A percentile compares a stretch with the other conserved stretches of the same genome.
Conservation (phyloP, 1,140 invertebrate species). For the Cheumatopsyche charites region DNA sequence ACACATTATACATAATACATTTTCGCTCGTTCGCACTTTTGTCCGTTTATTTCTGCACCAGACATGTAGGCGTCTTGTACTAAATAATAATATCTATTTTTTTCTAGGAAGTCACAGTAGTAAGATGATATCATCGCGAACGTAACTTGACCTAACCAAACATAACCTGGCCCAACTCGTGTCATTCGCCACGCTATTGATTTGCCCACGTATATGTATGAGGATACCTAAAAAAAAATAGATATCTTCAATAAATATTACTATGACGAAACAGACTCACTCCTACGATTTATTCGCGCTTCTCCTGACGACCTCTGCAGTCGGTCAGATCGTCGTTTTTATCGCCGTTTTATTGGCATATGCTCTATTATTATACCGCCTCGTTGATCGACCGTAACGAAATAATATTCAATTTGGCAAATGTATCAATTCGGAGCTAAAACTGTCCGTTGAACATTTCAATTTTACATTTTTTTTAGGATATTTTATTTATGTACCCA, state of each 20-base stretch:
- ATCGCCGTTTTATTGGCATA: too few species aligned
- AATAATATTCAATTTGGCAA: too few species aligned
- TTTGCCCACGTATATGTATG: not conserved
- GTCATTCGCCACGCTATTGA: too few species aligned
- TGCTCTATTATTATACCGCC: too few species aligned
- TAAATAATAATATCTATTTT: constrained; percentile 14
- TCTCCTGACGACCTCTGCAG: not conserved
- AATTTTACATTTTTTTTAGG: too few species aligned
- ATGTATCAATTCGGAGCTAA: too few species aligned
- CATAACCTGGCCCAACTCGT: constrained; percentile 16
- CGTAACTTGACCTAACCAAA: constrained; percentile 36
- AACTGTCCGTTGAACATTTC: too few species aligned
- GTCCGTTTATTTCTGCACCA: not conserved
- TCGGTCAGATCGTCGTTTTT: not conserved
- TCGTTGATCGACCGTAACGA: too few species aligned
- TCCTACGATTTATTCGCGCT: constrained; percentile 2
- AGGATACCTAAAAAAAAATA: too few species aligned
- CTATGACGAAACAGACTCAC: not conserved
- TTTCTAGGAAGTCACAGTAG: constrained; percentile 3
- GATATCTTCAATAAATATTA: too few species aligned
- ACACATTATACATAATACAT: too few species aligned
- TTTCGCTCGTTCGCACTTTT: not conserved
- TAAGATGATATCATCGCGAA: constrained; percentile 23
- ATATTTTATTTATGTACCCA: too few species aligned
- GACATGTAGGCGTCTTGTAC: constrained; percentile 9